Evolutionary conservation across 2,888 invertebrate genomes (phyloP).

Genomic region (Lithodes maja): DNA sequence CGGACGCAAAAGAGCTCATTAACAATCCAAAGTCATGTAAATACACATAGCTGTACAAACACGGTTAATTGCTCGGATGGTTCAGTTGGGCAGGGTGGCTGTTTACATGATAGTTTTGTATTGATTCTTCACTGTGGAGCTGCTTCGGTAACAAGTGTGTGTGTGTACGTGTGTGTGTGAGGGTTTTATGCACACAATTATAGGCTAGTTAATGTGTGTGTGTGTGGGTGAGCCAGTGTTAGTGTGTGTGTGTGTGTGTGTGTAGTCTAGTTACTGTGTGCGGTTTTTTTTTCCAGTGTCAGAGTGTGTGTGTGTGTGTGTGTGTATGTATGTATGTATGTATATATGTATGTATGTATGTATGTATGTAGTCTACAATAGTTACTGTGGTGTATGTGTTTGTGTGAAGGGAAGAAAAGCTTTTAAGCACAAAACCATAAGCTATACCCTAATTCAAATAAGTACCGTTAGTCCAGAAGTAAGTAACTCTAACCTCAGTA

Average conservation of each 20-base stretch:
- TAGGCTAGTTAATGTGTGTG: neutral
- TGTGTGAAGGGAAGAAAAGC: no score
- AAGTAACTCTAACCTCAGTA: no score
- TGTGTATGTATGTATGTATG: constrained; percentile 24
- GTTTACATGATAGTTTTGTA: constrained; percentile 61
- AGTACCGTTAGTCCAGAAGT: no score
- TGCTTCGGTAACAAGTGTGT: neutral
- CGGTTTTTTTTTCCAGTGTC: no score
- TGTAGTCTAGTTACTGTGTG: neutral
- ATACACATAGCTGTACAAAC: constrained; percentile 62
- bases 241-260: constrained; percentile 13
- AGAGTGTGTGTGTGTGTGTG: no score
- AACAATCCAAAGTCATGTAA: constrained; percentile 65
- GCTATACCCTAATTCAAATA: no score
- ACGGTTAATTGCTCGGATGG: constrained; percentile 65
- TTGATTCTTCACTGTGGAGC: constrained; percentile 44
- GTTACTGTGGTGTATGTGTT: neutral
- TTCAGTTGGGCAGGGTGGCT: constrained; percentile 60
- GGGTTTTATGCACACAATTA: constrained; percentile 15
- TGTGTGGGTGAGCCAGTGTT: neutral
- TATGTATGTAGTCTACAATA: constrained; percentile 1
- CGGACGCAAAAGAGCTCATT: constrained; percentile 48
- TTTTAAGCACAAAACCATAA: no score
- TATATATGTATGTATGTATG: constrained; percentile 25
- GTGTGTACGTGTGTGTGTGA: neutral